Evolutionary conservation across 2,888 invertebrate genomes (phyloP).

Genomic region (Hanleya hanleyi): DNA sequence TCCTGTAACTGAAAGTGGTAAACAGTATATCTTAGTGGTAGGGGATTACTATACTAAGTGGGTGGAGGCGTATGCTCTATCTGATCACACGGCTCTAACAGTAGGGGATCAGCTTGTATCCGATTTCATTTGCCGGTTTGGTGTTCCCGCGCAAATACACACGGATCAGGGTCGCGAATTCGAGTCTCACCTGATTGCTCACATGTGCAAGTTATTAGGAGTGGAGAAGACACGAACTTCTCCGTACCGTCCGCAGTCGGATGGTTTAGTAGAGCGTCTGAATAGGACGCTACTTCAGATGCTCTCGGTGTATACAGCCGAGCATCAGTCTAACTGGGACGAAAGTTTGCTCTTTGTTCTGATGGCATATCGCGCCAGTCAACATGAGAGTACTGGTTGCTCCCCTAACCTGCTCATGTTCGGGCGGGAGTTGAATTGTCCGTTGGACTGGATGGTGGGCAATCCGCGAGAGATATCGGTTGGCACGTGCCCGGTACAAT

Average conservation of each 20-base stretch:
- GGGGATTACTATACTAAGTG: not conserved
- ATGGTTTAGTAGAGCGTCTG: not conserved
- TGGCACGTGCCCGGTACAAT: not conserved
- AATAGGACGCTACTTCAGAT: not conserved
- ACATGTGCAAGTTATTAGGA: not conserved
- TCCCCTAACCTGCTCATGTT: not conserved
- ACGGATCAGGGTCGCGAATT: slow-evolving; percentile 1
- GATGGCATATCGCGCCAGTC: not conserved
- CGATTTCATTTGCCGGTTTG: not conserved
- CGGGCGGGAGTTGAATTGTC: not conserved
- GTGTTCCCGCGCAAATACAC: not conserved
- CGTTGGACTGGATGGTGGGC: not conserved
- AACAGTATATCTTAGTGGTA: not conserved
- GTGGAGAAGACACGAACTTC: not conserved
- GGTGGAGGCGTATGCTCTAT: not conserved
- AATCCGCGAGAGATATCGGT: not conserved
- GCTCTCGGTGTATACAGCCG: not conserved
- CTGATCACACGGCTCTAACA: not conserved
- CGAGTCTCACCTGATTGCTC: not conserved
- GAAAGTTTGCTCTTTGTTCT: slow-evolving; percentile 1
- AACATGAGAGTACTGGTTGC: slow-evolving; percentile 2
- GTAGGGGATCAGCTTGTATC: not conserved
- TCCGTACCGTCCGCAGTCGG: not conserved
- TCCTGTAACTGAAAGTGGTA: not conserved
- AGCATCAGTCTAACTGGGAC: not conserved